phyloP scores from a whole-genome alignment of 2,797 vertebrate species.

The Prunella strophiata region DNA sequence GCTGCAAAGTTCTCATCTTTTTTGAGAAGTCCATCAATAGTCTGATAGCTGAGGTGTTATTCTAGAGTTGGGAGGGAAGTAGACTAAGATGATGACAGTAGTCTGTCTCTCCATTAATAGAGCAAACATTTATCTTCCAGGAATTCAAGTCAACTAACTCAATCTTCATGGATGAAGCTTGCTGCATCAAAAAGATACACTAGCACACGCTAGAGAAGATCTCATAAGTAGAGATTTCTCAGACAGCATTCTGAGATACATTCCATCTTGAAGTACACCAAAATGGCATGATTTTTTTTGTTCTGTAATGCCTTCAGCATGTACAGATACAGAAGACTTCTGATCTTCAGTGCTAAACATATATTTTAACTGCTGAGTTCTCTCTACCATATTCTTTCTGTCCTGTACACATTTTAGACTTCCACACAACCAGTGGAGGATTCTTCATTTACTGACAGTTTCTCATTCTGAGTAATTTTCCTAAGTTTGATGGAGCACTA shows the following conservation, averaged over 20 bases:
- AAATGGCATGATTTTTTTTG: background rate
- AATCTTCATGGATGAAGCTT: background rate
- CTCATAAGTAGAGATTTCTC: background rate
- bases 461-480: slow-evolving; percentile 5
- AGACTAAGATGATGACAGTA: background rate
- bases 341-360: background rate
- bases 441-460: background rate
- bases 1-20: background rate
- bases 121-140: background rate
- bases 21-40: background rate
- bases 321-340: background rate
- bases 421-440: background rate
- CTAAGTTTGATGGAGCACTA: slow-evolving; percentile 72
- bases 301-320: slow-evolving; percentile 5
- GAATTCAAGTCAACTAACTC: background rate
- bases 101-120: background rate
- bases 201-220: background rate
- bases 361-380: background rate
- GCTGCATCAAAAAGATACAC: background rate
- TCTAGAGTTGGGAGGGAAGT: background rate
- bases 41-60: background rate
- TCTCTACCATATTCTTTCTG: background rate
- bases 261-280: background rate
- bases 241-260: background rate
- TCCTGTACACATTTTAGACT: background rate